Conservation (phyloP, 2,888 invertebrate species). For the Tuberolachnus salignus region DNA sequence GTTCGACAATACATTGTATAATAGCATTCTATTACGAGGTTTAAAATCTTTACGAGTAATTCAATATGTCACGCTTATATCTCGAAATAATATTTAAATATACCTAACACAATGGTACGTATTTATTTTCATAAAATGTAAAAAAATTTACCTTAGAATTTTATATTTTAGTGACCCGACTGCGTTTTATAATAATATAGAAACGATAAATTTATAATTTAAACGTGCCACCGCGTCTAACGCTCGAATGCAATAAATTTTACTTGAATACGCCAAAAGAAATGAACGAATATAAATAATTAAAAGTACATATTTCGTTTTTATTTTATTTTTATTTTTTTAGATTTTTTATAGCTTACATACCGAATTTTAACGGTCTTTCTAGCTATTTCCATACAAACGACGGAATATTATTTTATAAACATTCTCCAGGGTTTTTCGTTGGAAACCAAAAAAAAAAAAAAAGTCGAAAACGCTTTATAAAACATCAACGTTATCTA, state of each 20-base stretch:
- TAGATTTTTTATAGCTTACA: conserved; percentile 17
- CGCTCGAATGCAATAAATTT: conserved; percentile 8
- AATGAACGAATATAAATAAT: conserved; percentile 24
- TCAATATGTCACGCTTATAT: neutral
- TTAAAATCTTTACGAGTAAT: neutral
- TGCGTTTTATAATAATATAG: neutral
- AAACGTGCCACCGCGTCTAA: no score
- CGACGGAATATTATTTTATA: neutral
- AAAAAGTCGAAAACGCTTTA: neutral
- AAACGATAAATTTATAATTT: no score
- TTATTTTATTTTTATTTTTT: neutral
- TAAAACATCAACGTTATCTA: conserved; percentile 21
- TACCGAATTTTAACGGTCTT: conserved; percentile 4
- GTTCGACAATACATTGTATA: no score
- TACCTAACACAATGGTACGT: neutral
- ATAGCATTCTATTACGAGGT: no score
- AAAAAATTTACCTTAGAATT: neutral
- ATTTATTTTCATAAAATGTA: neutral
- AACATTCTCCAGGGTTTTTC: neutral
- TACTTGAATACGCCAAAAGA: conserved; percentile 28
- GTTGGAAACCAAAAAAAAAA: neutral
- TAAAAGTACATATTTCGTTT: no score
- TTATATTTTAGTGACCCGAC: neutral
- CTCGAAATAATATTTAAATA: conserved; percentile 3
- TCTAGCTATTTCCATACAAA: conserved; percentile 8